Evolutionary conservation across 2,888 invertebrate genomes (phyloP).

Genomic region (Horisme vitalbata): DNA sequence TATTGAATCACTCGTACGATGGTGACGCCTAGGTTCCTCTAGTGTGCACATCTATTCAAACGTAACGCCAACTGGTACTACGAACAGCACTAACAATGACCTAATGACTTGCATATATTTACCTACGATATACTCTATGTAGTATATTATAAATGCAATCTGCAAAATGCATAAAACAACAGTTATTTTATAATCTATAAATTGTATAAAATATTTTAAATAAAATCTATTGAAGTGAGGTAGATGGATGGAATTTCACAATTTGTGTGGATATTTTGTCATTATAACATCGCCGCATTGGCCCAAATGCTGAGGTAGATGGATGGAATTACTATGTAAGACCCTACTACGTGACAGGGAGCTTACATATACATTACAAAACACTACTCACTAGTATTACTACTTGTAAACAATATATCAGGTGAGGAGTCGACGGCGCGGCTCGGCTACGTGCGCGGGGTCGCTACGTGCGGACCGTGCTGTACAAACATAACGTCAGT

Average conservation of each 20-base stretch:
- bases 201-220: slow-evolving; percentile 82
- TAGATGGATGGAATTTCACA: slow-evolving; percentile 88
- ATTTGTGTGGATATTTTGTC: slow-evolving; percentile 79
- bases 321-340: slow-evolving; percentile 83
- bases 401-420: slow-evolving; percentile 65
- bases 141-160: slow-evolving; percentile 82
- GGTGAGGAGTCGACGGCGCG: slow-evolving; percentile 22
- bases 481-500: slow-evolving; percentile 52
- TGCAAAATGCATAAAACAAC: slow-evolving; percentile 83
- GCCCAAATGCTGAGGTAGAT: slow-evolving; percentile 83
- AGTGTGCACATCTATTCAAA: slow-evolving; percentile 64
- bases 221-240: slow-evolving; percentile 86
- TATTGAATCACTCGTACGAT: slow-evolving; percentile 32
- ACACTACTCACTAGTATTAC: slow-evolving; percentile 70
- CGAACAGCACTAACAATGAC: slow-evolving; percentile 72
- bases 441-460: slow-evolving; percentile 23
- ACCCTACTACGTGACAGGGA: slow-evolving; percentile 70
- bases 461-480: slow-evolving; percentile 30
- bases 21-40: slow-evolving; percentile 63
- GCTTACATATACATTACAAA: slow-evolving; percentile 72
- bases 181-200: slow-evolving; percentile 79
- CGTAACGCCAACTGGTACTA: slow-evolving; percentile 54
- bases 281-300: slow-evolving; percentile 75
- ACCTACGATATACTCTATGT: slow-evolving; percentile 81
- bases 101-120: slow-evolving; percentile 78